Base-by-base conservation (phyloP, 2,888 invertebrate species). In the Eustalomyia histrio region DNA sequence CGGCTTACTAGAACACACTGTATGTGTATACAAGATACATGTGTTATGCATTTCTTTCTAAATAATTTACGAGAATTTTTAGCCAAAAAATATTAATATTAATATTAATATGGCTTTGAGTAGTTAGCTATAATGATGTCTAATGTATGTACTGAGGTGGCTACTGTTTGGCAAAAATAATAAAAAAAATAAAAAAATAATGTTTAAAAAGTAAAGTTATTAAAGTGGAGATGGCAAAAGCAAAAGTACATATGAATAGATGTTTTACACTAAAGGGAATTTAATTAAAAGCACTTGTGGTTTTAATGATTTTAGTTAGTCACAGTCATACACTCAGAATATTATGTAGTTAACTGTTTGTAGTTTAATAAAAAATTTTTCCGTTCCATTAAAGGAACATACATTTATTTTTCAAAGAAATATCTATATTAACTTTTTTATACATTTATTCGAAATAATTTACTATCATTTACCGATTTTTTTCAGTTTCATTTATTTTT, bases 41-140 rank as follows among this genome's bases (percentile, higher is more conserved):
- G n/a, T n/a, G n/a, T n/a, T n/a, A 69, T 63, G 76, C 80, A 76
- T 67, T 76, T 76, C 76, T 73, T 12, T 64, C 60, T 47, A 17
- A 52, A 65, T 68, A 64, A 68, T 80, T 82, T 79, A 84, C 60
- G 72, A 60, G 67, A 86, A 86, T 87, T 88, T 85, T 86, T 88
- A 87, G 88, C 88, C 88, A 86, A 88, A n/a, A 24, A 88, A 87
- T 87, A 87, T 87, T 85, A 79, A 83, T 43, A 83, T 79, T n/a
- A n/a, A n/a, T n/a, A n/a, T n/a, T n/a, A 79, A 72, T 65, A 68
- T 69, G 74, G 65, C 57, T 72, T 50, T 61, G n/a, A 76, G 69
- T 73, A 73, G 72, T 64, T 29, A 60, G 53, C 21, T 52, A 35
- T 61, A 52, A 47, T 52, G 71, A 35, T 61, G 57, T 10, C 5